Base-by-base conservation (phyloP, 2,113 vertebrate genomes). In the Scolopax mira region DNA sequence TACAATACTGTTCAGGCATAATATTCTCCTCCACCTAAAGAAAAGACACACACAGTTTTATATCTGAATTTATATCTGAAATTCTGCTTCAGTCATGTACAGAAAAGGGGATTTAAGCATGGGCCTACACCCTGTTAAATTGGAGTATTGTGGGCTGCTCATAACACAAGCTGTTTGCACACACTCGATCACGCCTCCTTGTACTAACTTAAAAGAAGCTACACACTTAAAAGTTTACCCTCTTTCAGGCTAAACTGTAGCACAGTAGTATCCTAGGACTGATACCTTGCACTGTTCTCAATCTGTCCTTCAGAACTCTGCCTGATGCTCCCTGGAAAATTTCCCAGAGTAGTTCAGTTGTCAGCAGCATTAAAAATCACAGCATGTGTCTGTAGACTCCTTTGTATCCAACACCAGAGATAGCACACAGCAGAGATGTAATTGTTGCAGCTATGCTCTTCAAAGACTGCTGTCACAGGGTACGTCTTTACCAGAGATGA, bases 301-400 rank as follows among this genome's bases (percentile, higher is more conserved):
- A 11, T 72, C 88, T 51, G 65, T 86, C 83, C 86, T 90, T 95
- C 90, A 81, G 69, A 94, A 33, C 44, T 77, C 55, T 83, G 55
- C 67, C 71, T 0, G 1, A 46, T 18, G 19, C 54, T 92, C 35
- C 44, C 75, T 93, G 88, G 92, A 95, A 90, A 18, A 81, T 67
- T 92, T 93, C 96, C 92, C 77, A 22, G 88, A 41, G 60, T 18
- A 55, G 58, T 73, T 93, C 85, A 93, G 85, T 92, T 94, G 94
- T 91, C 82, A 80, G 67, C 3, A 80, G 49, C 83, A 77, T 85
- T 90, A 83, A 74, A 93, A 93, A 74, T 90, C 95, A 66, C 85
- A 93, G 92, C 75, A 24, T 79, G 71, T 64, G 64, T 33, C 88
- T 54, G 41, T 37, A 64, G 88, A 28, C n/a, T 23, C 77, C 61